Base-by-base conservation (phyloP, 2,888 invertebrate species). In the Lasioglossum pauxillum region DNA sequence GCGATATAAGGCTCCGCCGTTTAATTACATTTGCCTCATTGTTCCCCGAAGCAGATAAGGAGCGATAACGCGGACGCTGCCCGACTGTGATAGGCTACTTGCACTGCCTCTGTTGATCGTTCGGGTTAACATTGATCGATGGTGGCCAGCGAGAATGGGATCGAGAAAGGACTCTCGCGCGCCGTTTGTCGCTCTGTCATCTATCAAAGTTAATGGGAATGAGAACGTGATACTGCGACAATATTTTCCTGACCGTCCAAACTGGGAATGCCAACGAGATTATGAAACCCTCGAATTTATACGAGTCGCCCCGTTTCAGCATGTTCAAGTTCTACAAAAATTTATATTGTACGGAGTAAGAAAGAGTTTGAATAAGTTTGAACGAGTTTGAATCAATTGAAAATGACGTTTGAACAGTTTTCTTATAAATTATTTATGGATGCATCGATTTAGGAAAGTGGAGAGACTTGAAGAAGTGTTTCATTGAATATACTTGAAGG, bases 1-100 rank as follows among this genome's bases (percentile, higher is more conserved):
- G n/a, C 64, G 82, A 82, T 75, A 80, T 72, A 78, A 72, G 78
- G 72, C 35, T 57, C 71, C 53, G 73, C 53, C 78, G 81, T 80
- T 89, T 89, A 86, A 88, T 88, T 86, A 86, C 86, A 64, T 75
- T 78, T 78, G 53, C 71, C 78, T 81, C 80, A 82, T 86, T 86
- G 83, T 86, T 82, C 75, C 73, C 23, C 74, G 83, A 80, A 76
- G 69, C 35, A 57, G 78, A 83, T 85, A 73, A 85, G 83, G 27
- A 31, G 27, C 44, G 80, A 80, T 80, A 69, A 64, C 71, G 38
- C 19, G 44, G 23, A 5, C 67, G 60, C 60, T 64, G 38, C 38
- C 35, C 35, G 53, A 27, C 49, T 19, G 64, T 38, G 19, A 71
- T 76, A 19, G 53, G 71, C 57, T 31, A 27, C 5, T 60, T 44